Percentiles rank a stretch among this genome's conserved stretches.
Conservation (phyloP, 2,888 invertebrate species). For the Sphinx pinastri region DNA sequence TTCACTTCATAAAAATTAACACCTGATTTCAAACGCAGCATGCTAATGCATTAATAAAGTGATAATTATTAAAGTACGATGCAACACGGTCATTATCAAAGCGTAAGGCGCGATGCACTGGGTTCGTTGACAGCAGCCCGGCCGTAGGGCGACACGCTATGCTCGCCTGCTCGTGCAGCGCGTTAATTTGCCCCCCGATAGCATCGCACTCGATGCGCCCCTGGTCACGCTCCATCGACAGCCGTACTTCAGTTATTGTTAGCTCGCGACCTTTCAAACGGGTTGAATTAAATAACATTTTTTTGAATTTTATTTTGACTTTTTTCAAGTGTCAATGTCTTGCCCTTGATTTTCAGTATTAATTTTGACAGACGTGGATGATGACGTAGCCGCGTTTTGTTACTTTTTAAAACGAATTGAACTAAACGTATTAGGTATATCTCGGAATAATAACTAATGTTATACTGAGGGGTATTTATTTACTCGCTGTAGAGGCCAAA, state of each 20-base stretch:
- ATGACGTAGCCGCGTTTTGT: no score
- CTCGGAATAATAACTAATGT: no score
- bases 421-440: no score
- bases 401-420: no score
- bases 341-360: neutral
- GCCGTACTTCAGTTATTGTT: conserved; percentile 15
- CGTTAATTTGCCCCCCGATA: conserved; percentile 55
- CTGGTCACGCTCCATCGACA: conserved; percentile 45
- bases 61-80: conserved; percentile 18
- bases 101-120: conserved; percentile 14
- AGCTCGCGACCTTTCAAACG: neutral
- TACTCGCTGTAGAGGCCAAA: no score
- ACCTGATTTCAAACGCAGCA: neutral
- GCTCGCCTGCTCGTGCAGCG: conserved; percentile 34
- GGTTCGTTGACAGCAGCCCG: conserved; percentile 8
- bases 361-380: no score
- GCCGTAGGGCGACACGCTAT: conserved; percentile 47
- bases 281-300: neutral
- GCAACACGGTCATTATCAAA: neutral
- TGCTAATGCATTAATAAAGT: conserved; percentile 1
- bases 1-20: neutral
- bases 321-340: neutral
- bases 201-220: conserved; percentile 39
- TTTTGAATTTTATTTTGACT: neutral
- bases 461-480: no score